Evolutionary conservation across 2,113 vertebrate species (phyloP).

Genomic region (Nerophis lumbriciformis): DNA sequence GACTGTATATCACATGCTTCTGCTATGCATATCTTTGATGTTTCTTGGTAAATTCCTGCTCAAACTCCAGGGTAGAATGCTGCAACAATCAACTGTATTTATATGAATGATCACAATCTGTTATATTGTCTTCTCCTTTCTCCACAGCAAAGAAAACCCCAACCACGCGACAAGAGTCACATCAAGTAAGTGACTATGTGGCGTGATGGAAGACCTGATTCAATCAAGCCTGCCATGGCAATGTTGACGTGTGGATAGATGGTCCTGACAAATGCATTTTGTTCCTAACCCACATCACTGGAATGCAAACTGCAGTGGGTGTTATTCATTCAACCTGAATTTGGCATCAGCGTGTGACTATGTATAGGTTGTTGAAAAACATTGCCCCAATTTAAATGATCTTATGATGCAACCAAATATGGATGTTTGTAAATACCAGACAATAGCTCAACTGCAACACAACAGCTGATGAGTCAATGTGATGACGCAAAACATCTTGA

Average conservation of each 20-base stretch:
- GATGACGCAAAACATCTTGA: conserved; percentile 62
- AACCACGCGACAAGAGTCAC: conserved; percentile 69
- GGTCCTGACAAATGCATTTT: conserved; percentile 32
- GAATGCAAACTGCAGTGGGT: conserved; percentile 19
- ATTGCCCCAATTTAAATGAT: not conserved
- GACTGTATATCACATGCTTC: too few species aligned
- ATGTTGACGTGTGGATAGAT: conserved; percentile 35
- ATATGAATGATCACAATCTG: not conserved
- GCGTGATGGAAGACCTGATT: conserved; percentile 50
- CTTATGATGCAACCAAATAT: conserved; percentile 3
- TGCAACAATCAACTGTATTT: too few species aligned
- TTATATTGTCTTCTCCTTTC: conserved; percentile 38
- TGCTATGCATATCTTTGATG: too few species aligned
- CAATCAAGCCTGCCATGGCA: conserved; percentile 41
- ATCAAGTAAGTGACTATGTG: conserved; percentile 68
- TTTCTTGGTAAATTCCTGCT: too few species aligned
- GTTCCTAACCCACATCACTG: conserved; percentile 14
- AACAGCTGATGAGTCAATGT: conserved; percentile 58
- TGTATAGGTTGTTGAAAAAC: conserved; percentile 21
- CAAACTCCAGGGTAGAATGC: too few species aligned
- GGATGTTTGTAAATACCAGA: conserved; percentile 13
- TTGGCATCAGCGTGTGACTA: conserved; percentile 5
- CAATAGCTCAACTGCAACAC: conserved; percentile 16
- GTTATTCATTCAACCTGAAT: conserved; percentile 3
- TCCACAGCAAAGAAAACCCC: conserved; percentile 67